Base-by-base conservation (phyloP, 2,113 vertebrate species). In the Megatriorchis doriae region DNA sequence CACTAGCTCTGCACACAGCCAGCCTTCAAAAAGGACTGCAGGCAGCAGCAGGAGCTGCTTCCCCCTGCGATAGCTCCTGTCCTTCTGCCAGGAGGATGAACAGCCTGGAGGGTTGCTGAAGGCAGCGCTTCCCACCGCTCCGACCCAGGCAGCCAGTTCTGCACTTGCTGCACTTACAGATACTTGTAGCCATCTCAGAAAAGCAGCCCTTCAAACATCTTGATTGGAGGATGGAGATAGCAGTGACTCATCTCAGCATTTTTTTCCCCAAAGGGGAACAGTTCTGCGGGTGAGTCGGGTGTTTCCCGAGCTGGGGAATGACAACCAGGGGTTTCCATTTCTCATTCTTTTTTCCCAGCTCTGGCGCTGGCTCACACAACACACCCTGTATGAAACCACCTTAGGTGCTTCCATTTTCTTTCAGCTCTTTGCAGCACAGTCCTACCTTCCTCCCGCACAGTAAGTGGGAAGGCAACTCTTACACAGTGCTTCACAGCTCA, bases 221-320 rank as follows among this genome's bases (percentile, higher is more conserved):
- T 10, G 22, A 36, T 42, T 10, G 42, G 56, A 70, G 7, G 45
- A 53, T 19, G 58, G 52, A 38, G 52, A 40, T 0, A 16, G 40
- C 36, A n/a, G 5, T 23, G 81, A 61, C 52, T 43, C 45, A 31
- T 27, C 27, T 53, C 45, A 20, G 38, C 61, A 38, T 5, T 25
- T 74, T 62, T 34, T 8, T 26, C 34, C 63, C 43, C 62, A 38
- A 32, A 86, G 38, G 13, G 11, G 5, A 43, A 59, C 42, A 15
- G 83, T 31, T 67, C 43, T 48, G 71, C 1, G 0, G 45, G 32
- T 3, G 29, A 34, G 7, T 3, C 3, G 5, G 34, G 43, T 14
- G 40, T 58, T 47, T 75, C 62, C 72, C 7, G 1, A 67, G 70
- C 25, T 4, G 1, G 53, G 25, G 9, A 31, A 16, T 58, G 67